Evolutionary conservation across 2,888 invertebrate species (phyloP).

Genomic region (Thecophora atra): DNA sequence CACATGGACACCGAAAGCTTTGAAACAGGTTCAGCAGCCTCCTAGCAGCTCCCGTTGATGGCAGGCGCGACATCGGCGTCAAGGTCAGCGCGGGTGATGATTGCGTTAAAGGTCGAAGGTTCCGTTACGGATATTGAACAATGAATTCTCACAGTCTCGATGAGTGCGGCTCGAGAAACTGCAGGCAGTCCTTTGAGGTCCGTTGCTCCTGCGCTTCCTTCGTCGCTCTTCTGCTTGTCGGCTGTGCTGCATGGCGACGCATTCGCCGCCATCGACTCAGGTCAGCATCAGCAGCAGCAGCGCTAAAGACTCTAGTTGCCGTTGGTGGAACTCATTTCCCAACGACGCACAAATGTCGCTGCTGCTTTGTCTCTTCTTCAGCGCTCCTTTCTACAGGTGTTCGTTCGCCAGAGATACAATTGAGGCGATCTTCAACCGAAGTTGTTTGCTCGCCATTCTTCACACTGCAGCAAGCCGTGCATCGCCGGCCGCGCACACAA

Average conservation of each 20-base stretch:
- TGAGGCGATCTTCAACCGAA: constrained; percentile 39
- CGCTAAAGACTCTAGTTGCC: constrained; percentile 15
- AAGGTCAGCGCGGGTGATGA: too few relatives aligned
- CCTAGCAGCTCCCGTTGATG: neutral
- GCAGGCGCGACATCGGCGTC: too few relatives aligned
- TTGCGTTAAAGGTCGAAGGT: too few relatives aligned
- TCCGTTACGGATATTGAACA: too few relatives aligned
- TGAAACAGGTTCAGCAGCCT: constrained; percentile 5
- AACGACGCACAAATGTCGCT: constrained; percentile 45
- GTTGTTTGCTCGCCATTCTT: too few relatives aligned
- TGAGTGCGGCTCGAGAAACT: too few relatives aligned
- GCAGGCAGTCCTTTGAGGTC: too few relatives aligned
- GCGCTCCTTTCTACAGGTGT: constrained; percentile 43
- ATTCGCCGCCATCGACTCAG: constrained; percentile 48
- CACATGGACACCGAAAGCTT: neutral
- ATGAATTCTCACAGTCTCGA: too few relatives aligned
- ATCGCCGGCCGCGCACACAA: neutral
- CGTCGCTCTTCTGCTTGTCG: constrained; percentile 23
- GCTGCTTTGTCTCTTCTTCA: constrained; percentile 30
- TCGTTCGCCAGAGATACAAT: constrained; percentile 45
- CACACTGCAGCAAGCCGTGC: too few relatives aligned
- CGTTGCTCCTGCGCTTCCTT: neutral
- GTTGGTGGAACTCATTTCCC: constrained; percentile 41
- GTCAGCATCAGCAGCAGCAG: constrained; percentile 42
- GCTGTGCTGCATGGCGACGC: constrained; percentile 43